Conservation (phyloP, 1,140 invertebrate genomes). For the Hylaeus volcanicus region DNA sequence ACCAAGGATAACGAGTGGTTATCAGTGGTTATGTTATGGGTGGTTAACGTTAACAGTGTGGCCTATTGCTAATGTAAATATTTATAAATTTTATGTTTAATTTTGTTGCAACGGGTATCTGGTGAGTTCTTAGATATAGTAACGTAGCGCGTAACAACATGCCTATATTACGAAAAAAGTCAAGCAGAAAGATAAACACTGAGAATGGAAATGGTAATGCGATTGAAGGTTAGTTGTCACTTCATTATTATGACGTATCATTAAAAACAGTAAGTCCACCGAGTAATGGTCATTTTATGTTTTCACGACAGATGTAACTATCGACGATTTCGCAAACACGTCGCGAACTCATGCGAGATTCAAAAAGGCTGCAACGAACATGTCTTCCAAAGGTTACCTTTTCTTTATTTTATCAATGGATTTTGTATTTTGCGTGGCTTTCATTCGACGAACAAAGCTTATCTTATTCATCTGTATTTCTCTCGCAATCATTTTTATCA, state of each 20-base stretch:
- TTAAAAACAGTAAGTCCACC: neutral
- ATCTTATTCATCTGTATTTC: neutral
- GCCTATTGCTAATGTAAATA: constrained; percentile 48
- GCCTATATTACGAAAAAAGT: constrained; percentile 48
- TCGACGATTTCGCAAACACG: constrained; percentile 60
- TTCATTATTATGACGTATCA: neutral
- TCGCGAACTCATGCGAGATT: constrained; percentile 37
- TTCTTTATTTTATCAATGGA: neutral
- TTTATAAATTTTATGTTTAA: constrained; percentile 44
- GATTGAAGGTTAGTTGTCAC: constrained; percentile 53
- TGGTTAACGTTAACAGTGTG: neutral
- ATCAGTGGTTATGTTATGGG: neutral
- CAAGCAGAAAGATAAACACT: constrained; percentile 7
- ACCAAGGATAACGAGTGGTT: neutral
- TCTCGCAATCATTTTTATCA: neutral
- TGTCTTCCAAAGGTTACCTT: constrained; percentile 49
- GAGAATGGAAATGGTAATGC: constrained; percentile 25
- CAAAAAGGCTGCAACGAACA: constrained; percentile 50
- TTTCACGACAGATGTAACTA: constrained; percentile 44
- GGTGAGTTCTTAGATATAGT: constrained; percentile 36
- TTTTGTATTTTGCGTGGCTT: neutral
- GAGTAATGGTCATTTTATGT: constrained; percentile 7
- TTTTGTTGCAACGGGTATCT: constrained; percentile 40
- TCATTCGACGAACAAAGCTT: neutral
- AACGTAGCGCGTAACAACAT: constrained; percentile 19